Percentiles rank a stretch among this genome's conserved stretches.
phyloP scores from a whole-genome alignment of 2,888 invertebrate species.

The Galerucella calmariensis region DNA sequence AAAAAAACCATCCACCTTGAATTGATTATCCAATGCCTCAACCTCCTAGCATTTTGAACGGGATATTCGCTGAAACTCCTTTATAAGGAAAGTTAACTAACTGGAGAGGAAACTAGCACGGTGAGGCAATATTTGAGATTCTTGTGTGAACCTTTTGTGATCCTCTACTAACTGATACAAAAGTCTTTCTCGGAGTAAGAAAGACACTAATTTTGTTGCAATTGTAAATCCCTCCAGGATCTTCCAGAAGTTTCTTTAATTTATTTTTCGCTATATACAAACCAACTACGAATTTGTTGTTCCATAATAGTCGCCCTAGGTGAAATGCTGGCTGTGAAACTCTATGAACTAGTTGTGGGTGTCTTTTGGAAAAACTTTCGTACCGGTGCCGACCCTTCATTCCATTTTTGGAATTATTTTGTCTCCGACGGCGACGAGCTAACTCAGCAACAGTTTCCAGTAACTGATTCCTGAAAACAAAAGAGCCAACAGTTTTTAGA shows the following conservation, averaged over 20 bases:
- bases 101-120: background rate
- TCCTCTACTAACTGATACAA: background rate
- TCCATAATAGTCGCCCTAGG: background rate
- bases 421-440: no score
- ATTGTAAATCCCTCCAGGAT: background rate
- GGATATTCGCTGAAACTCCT: background rate
- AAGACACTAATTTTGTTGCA: background rate
- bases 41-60: background rate
- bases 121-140: background rate
- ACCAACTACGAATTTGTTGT: background rate
- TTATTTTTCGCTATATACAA: background rate
- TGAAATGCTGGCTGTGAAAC: background rate
- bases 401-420: background rate
- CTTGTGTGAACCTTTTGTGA: background rate
- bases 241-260: background rate
- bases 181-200: background rate
- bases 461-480: no score
- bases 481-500: no score
- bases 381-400: background rate
- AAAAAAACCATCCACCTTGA: conserved; percentile 23
- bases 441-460: no score
- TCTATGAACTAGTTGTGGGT: background rate
- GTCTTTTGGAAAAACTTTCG: background rate
- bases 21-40: conserved; percentile 27
- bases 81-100: background rate